A percentile compares a stretch with the other conserved stretches of the same genome.
Conservation (phyloP, 2,797 vertebrate genomes). For the Diceros bicornis region DNA sequence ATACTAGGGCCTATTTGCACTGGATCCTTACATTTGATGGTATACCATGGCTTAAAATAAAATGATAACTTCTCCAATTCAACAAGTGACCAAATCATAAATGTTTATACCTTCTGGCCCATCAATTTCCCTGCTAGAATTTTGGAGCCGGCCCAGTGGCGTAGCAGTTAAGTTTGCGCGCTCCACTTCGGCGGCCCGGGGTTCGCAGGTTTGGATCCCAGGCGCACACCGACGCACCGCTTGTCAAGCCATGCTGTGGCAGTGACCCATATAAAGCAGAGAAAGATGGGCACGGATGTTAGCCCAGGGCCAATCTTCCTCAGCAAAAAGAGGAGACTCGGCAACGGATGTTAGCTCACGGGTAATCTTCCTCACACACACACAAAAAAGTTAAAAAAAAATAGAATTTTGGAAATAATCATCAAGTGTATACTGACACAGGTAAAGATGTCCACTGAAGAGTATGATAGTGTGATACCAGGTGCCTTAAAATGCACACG, state of each 20-base stretch:
- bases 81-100: slow-evolving; percentile 43
- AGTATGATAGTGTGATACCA: background rate
- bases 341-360: too few relatives aligned
- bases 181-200: too few relatives aligned
- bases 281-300: too few relatives aligned
- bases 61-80: slow-evolving; percentile 21
- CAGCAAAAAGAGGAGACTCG: too few relatives aligned
- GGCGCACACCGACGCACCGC: too few relatives aligned
- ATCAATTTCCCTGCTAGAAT: background rate
- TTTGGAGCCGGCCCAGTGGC: background rate
- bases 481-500: background rate
- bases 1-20: background rate
- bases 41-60: background rate
- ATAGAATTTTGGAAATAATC: background rate
- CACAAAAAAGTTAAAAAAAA: too few relatives aligned
- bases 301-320: too few relatives aligned
- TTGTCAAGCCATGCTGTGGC: too few relatives aligned
- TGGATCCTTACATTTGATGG: background rate
- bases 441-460: background rate
- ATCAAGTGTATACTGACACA: background rate
- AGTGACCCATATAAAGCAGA: too few relatives aligned
- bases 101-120: background rate
- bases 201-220: too few relatives aligned
- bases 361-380: too few relatives aligned
- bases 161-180: too few relatives aligned